Evolutionary conservation across 2,888 invertebrate genomes (phyloP), one percentile per base, ranked within the genome.

Genomic region (Stramonita haemastoma): DNA sequence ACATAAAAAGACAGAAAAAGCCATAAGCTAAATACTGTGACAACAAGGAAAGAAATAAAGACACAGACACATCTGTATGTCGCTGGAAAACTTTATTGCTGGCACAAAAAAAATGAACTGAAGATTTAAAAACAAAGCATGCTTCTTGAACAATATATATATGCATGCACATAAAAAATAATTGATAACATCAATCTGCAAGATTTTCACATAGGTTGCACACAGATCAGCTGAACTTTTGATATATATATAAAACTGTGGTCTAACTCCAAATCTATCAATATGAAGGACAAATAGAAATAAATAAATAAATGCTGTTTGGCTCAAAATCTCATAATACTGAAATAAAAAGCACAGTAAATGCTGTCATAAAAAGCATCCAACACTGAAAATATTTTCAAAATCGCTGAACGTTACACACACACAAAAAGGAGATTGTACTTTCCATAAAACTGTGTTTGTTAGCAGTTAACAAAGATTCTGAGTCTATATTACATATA

Each of bases 31-130:
- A 66, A 66, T 66, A 26, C 66, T 66, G 17, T 66, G 66, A 66
- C 66, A 66, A 22, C 66, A 66, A 66, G 66, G 26, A 66, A 66
- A 66, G 66, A 66, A 66, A 26, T 22, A 66, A 66, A 17, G 66
- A 83, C 81, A 83, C 46, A 11, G 46, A 83, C 81, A 83, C 81
- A 83, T 83, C 36, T 83, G 46, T 83, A 22, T 26, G 46, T 83
- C 81, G 36, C 81, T 46, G 81, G 81, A 83, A 83, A 36, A 29
- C 29, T 83, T 83, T 83, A 83, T 83, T 83, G 36, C 17, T 79
- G 79, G 79, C 79, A 83, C 36, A 83, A 83, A 83, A 83, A 83
- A 83, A 15, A 36, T 19, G 36, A 83, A 79, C 79, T 83, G 26
- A 83, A 83, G 36, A 83, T 83, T 4, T 46, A 17, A 83, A 83